These are phyloP conservation scores for Pammene aurita DNA, from an alignment of 2,888 invertebrate genomes.

Conservation along the genomic window DNA sequence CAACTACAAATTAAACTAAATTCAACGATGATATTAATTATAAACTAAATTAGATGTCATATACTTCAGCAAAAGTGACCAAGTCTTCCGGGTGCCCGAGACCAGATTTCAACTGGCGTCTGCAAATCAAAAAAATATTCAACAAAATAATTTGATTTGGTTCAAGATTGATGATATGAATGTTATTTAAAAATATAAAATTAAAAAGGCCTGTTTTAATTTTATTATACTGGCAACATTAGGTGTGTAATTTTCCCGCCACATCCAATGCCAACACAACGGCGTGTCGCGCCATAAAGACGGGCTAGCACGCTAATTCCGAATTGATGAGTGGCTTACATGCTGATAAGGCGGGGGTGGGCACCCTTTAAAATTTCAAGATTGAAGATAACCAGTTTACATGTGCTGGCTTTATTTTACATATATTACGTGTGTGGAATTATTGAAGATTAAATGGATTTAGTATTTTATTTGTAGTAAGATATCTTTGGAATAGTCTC, in stretches of 20 bases:
- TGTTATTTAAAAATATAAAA: neutral
- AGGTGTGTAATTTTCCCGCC: slow-evolving; percentile 22
- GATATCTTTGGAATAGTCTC: neutral
- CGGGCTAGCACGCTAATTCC: slow-evolving; percentile 53
- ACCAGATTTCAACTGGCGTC: too few species aligned
- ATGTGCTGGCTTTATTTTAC: slow-evolving; percentile 41
- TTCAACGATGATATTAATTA: too few species aligned
- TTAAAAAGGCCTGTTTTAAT: neutral
- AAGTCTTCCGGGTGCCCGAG: too few species aligned
- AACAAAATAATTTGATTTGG: too few species aligned
- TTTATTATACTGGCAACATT: slow-evolving; percentile 7
- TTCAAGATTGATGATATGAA: neutral
- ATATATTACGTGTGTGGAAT: slow-evolving; percentile 29
- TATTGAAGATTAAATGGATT: slow-evolving; percentile 24
- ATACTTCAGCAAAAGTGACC: too few species aligned
- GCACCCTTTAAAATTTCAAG: slow-evolving; percentile 67
- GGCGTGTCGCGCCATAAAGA: slow-evolving; percentile 43
- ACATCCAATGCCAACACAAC: slow-evolving; percentile 28
- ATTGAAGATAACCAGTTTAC: slow-evolving; percentile 47
- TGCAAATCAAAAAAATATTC: too few species aligned
- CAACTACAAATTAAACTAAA: too few species aligned
- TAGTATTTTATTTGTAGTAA: neutral
- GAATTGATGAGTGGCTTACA: slow-evolving; percentile 74
- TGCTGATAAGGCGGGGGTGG: slow-evolving; percentile 62
- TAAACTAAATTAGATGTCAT: too few species aligned